Percentiles rank a stretch among this genome's conserved stretches.
These are phyloP conservation scores for Arctia plantaginis DNA, from an alignment of 2,888 invertebrate genomes.

Conservation along the genomic window DNA sequence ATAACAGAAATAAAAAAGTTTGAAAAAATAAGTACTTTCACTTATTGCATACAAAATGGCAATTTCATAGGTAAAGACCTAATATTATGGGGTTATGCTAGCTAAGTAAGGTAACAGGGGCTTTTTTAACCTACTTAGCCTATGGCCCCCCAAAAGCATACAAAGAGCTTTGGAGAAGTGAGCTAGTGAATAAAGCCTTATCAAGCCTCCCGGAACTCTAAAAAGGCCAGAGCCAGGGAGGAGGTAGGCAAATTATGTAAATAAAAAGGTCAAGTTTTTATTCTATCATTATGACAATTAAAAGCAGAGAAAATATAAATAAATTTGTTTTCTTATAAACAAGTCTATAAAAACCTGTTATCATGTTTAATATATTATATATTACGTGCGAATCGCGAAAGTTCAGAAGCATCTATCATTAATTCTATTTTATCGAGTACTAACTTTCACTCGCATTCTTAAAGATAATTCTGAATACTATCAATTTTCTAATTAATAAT, in stretches of 20 bases:
- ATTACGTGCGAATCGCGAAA: neutral
- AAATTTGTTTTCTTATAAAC: neutral
- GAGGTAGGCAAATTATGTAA: neutral
- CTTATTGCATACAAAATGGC: too few species aligned
- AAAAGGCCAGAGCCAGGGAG: neutral
- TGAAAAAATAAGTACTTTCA: too few species aligned
- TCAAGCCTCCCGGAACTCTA: neutral
- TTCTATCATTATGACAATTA: neutral
- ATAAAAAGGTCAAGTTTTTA: neutral
- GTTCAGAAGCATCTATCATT: neutral
- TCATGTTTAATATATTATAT: neutral
- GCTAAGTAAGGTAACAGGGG: neutral
- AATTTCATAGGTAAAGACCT: too few species aligned
- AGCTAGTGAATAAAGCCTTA: too few species aligned
- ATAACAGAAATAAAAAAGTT: too few species aligned
- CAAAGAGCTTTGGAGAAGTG: too few species aligned
- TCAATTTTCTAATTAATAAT: neutral
- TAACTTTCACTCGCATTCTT: neutral
- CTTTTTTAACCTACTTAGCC: neutral
- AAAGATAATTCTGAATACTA: neutral
- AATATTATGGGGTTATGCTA: neutral
- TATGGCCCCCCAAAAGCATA: too few species aligned
- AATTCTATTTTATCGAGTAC: neutral
- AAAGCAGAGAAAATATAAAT: neutral
- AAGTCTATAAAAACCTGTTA: neutral